A percentile compares a stretch with the other conserved stretches of the same genome.
Evolutionary conservation across 2,113 vertebrate genomes (phyloP).

Genomic region (Oceanites oceanicus): DNA sequence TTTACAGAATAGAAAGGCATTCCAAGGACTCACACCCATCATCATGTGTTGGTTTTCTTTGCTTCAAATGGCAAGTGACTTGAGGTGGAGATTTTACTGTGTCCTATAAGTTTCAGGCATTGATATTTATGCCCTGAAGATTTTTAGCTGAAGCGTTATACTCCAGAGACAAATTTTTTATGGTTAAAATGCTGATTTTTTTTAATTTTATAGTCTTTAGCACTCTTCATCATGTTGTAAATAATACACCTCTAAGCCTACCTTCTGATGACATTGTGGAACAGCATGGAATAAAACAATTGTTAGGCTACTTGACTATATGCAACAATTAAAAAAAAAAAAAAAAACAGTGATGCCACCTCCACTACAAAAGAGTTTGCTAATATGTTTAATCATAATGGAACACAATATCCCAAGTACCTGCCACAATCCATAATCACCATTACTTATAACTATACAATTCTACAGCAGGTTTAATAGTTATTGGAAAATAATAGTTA

Average conservation of each 20-base stretch:
- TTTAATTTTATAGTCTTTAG: not conserved
- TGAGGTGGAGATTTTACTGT: not conserved
- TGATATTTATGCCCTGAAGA: not conserved
- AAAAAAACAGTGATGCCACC: not conserved
- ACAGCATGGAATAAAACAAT: not conserved
- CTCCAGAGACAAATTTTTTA: not conserved
- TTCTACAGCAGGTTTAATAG: not conserved
- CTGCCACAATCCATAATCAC: not conserved
- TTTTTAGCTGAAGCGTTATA: not conserved
- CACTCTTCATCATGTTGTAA: not conserved
- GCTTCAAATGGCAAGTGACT: not conserved
- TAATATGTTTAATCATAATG: not conserved
- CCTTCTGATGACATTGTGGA: not conserved
- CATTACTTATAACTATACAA: not conserved
- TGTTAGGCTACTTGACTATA: not conserved
- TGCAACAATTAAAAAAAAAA: not conserved
- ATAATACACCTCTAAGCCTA: not conserved
- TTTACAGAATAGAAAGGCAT: not conserved
- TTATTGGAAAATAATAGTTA: not conserved
- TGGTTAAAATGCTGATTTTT: not conserved
- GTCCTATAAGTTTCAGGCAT: not conserved
- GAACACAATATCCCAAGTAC: not conserved
- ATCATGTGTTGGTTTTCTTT: not conserved
- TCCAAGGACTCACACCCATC: not conserved
- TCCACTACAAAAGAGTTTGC: not conserved